Conservation (phyloP, 2,888 invertebrate species). For the Bembecia ichneumoniformis region DNA sequence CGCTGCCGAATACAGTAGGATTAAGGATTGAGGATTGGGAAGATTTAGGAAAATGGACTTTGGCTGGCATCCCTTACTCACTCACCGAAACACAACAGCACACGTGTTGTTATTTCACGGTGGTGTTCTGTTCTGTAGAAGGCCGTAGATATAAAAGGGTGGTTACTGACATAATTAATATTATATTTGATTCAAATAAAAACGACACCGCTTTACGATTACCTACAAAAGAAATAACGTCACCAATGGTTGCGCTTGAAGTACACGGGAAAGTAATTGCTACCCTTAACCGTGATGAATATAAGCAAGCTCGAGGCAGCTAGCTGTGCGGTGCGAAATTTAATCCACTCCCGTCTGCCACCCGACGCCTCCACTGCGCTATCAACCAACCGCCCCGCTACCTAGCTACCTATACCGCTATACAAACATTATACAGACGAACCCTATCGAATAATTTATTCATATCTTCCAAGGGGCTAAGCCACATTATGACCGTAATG, state of each 20-base stretch:
- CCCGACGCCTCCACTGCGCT: slow-evolving; percentile 23
- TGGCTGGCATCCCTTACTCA: too few relatives aligned
- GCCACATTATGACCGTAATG: slow-evolving; percentile 16
- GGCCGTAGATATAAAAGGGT: too few relatives aligned
- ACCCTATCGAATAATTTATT: slow-evolving; percentile 41
- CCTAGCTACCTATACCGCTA: slow-evolving; percentile 7
- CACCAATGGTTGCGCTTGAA: neutral
- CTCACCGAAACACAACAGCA: too few relatives aligned
- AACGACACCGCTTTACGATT: too few relatives aligned
- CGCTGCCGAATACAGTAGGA: too few relatives aligned
- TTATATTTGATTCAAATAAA: too few relatives aligned
- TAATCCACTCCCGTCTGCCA: slow-evolving; percentile 64
- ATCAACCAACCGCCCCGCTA: slow-evolving; percentile 14
- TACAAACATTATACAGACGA: slow-evolving; percentile 17
- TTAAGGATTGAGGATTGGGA: too few relatives aligned
- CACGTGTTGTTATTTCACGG: too few relatives aligned
- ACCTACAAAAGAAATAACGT: neutral
- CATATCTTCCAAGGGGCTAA: slow-evolving; percentile 12
- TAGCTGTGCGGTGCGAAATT: slow-evolving; percentile 58
- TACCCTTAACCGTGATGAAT: slow-evolving; percentile 57
- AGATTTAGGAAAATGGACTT: too few relatives aligned
- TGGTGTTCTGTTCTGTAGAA: too few relatives aligned
- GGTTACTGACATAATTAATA: too few relatives aligned
- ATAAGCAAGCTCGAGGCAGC: slow-evolving; percentile 48
- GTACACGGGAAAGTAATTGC: slow-evolving; percentile 49